These are phyloP conservation scores for Trachops cirrhosus DNA, from an alignment of 2,797 vertebrate genomes.

Conservation along the genomic window DNA sequence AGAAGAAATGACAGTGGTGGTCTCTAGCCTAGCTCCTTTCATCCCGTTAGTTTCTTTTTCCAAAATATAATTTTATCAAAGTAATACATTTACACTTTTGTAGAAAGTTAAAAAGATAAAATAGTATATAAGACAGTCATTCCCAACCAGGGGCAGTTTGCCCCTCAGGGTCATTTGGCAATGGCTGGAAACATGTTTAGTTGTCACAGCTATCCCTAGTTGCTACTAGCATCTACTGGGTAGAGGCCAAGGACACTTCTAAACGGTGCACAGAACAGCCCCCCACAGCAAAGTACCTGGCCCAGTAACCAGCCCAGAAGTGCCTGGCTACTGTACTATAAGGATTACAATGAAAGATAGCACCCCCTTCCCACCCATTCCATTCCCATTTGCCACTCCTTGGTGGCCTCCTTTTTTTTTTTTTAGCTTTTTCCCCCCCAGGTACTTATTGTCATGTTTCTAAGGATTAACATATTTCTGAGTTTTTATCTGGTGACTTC, in stretches of 20 bases:
- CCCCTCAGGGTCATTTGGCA: neutral
- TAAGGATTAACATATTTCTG: slow-evolving; percentile 24
- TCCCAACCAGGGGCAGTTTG: neutral
- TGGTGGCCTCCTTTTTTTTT: neutral
- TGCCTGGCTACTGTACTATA: neutral
- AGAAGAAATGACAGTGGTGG: neutral
- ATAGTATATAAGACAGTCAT: neutral
- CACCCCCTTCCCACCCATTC: neutral
- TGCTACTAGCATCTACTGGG: neutral
- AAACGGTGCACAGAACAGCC: neutral
- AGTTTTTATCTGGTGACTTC: neutral
- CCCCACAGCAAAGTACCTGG: neutral
- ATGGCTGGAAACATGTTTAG: neutral
- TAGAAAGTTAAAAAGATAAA: neutral
- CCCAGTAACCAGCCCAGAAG: neutral
- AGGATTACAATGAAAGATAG: neutral
- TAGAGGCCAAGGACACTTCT: neutral
- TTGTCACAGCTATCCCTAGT: neutral
- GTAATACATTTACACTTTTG: neutral
- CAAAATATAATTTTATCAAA: slow-evolving; percentile 6
- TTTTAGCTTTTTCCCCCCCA: neutral
- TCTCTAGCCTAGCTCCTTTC: neutral
- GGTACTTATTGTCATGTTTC: neutral
- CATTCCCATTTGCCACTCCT: neutral
- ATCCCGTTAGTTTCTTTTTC: neutral